Percentiles rank a stretch among this genome's conserved stretches.
Evolutionary conservation across 2,797 vertebrate genomes (phyloP).

Genomic region (Ceyx erithaca): DNA sequence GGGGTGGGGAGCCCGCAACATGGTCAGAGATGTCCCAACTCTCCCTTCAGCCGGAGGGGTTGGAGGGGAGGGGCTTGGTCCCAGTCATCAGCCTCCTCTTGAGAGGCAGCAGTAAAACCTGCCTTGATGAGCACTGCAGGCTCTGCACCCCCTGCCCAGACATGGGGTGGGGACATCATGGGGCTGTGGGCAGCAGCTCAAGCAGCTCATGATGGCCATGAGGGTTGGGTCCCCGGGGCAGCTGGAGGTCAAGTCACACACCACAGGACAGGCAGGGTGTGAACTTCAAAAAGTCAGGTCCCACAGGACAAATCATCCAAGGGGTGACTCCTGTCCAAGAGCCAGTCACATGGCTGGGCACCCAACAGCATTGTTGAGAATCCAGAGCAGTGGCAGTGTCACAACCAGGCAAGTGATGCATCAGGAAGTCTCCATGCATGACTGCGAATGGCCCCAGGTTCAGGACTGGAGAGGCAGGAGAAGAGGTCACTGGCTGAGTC

Average conservation of each 20-base stretch:
- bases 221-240: neutral
- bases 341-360: neutral
- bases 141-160: fast-evolving
- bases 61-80: neutral
- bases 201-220: fast-evolving
- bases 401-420: neutral
- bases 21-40: fast-evolving
- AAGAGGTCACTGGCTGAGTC: neutral
- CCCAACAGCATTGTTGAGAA: neutral
- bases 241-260: neutral
- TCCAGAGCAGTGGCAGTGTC: neutral
- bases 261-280: neutral
- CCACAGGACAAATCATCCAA: neutral
- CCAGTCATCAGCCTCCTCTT: neutral
- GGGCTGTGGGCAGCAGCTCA: neutral
- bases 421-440: fast-evolving
- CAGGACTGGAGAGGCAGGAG: neutral
- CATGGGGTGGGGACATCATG: fast-evolving
- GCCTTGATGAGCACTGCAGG: neutral
- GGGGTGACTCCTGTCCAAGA: neutral
- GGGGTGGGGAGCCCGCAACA: fast-evolving
- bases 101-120: neutral
- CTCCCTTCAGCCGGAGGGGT: neutral
- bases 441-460: neutral
- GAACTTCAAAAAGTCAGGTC: neutral